Conservation (phyloP, 2,888 invertebrate species). For the Graphium colonna region DNA sequence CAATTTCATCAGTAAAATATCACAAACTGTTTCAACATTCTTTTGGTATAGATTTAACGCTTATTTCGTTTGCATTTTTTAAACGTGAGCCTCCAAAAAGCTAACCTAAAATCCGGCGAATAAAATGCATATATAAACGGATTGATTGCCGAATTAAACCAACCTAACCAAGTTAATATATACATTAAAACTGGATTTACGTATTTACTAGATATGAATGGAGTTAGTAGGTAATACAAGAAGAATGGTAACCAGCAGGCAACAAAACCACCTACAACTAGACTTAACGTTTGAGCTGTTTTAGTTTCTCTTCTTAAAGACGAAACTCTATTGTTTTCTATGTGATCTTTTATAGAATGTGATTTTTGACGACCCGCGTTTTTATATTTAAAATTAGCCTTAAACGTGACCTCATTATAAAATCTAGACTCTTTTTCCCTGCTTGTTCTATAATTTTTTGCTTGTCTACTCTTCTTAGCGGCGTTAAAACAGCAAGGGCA, state of each 20-base stretch:
- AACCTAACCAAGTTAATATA: slow-evolving; percentile 91
- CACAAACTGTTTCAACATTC: neutral
- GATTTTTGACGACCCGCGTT: slow-evolving; percentile 64
- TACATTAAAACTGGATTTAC: slow-evolving; percentile 84
- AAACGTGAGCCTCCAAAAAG: slow-evolving; percentile 91
- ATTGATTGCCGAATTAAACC: slow-evolving; percentile 94
- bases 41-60: slow-evolving; percentile 18
- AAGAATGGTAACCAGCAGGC: slow-evolving; percentile 95
- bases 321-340: slow-evolving; percentile 82
- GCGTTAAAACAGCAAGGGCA: slow-evolving; percentile 67
- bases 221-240: slow-evolving; percentile 88
- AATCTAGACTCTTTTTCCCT: slow-evolving; percentile 60
- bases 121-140: slow-evolving; percentile 95
- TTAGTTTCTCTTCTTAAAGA: slow-evolving; percentile 89
- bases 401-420: slow-evolving; percentile 66
- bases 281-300: slow-evolving; percentile 91
- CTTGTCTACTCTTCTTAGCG: slow-evolving; percentile 49
- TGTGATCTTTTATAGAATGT: slow-evolving; percentile 76
- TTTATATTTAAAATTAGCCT: slow-evolving; percentile 67
- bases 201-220: slow-evolving; percentile 84
- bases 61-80: slow-evolving; percentile 80
- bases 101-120: slow-evolving; percentile 91
- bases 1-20: too few relatives aligned
- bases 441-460: slow-evolving; percentile 41
- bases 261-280: slow-evolving; percentile 93